These are phyloP conservation scores for Pelmatolapia mariae DNA, from an alignment of 2,113 vertebrate genomes.

Conservation along the genomic window DNA sequence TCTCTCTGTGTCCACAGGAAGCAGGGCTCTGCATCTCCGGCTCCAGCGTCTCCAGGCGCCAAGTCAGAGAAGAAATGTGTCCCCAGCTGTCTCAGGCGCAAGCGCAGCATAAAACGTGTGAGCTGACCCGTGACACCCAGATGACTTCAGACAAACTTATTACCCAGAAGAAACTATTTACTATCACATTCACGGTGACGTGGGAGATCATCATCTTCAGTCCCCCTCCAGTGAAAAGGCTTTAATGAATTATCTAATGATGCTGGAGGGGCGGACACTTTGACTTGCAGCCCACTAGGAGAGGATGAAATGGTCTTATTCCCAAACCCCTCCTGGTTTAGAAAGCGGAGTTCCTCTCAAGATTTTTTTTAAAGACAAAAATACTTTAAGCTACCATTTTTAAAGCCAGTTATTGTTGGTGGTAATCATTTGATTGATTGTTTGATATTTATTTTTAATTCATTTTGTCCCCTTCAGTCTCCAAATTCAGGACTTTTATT, in stretches of 20 bases:
- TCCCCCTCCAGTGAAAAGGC: neutral
- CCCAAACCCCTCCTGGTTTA: neutral
- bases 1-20: constrained; percentile 56
- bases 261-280: neutral
- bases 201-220: neutral
- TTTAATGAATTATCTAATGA: neutral
- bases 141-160: neutral
- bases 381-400: neutral
- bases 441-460: neutral
- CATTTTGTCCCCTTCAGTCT: neutral
- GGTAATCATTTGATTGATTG: neutral
- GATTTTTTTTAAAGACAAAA: neutral
- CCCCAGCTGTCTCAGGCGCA: constrained; percentile 52
- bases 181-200: neutral
- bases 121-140: constrained; percentile 34
- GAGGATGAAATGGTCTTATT: neutral
- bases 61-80: constrained; percentile 61
- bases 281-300: neutral
- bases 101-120: constrained; percentile 62
- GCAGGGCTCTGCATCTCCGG: constrained; percentile 28
- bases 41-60: constrained; percentile 22
- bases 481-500: neutral
- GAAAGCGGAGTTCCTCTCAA: neutral
- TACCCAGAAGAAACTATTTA: neutral
- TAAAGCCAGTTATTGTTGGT: neutral